Conservation (phyloP, 1,140 invertebrate genomes). For the Drosophila funebris region DNA sequence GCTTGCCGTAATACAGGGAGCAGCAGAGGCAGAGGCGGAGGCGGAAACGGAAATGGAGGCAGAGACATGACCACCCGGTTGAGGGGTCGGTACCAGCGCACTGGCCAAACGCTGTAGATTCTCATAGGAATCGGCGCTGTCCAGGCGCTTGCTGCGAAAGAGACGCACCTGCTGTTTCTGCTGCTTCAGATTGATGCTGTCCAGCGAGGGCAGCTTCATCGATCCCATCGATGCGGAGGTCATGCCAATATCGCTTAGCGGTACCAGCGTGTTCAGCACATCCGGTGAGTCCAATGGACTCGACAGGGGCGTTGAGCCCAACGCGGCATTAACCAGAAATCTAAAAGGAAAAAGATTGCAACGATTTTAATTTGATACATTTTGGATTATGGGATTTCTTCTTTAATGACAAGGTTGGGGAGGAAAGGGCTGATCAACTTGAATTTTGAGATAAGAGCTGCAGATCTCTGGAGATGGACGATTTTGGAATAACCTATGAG, state of each 20-base stretch:
- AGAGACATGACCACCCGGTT: slow-evolving; percentile 13
- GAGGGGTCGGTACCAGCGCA: slow-evolving; percentile 61
- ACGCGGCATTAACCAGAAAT: slow-evolving; percentile 86
- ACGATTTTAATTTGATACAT: too few relatives aligned
- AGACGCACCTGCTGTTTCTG: slow-evolving; percentile 80
- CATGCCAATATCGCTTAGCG: slow-evolving; percentile 79
- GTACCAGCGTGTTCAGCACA: slow-evolving; percentile 81
- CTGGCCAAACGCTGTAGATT: slow-evolving; percentile 80
- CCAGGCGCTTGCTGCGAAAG: slow-evolving; percentile 78
- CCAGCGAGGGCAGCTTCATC: slow-evolving; percentile 81
- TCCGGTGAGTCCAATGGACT: slow-evolving; percentile 87
- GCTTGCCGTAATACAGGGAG: slow-evolving; percentile 44
- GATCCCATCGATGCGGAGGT: slow-evolving; percentile 80
- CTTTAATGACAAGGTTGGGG: too few relatives aligned
- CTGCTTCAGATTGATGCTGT: slow-evolving; percentile 81
- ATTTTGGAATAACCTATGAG: too few relatives aligned
- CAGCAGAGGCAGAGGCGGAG: slow-evolving; percentile 21
- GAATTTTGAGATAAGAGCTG: too few relatives aligned
- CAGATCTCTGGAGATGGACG: too few relatives aligned
- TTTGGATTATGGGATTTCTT: too few relatives aligned
- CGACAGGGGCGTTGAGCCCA: slow-evolving; percentile 85
- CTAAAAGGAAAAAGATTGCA: slow-evolving; percentile 83
- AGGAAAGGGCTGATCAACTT: too few relatives aligned
- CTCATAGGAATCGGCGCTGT: slow-evolving; percentile 78
- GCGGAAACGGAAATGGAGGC: slow-evolving; percentile 28